Percentiles rank a stretch among this genome's conserved stretches.
Evolutionary conservation across 1,140 invertebrate species (phyloP).

Genomic region (Scaptomyza graminum): DNA sequence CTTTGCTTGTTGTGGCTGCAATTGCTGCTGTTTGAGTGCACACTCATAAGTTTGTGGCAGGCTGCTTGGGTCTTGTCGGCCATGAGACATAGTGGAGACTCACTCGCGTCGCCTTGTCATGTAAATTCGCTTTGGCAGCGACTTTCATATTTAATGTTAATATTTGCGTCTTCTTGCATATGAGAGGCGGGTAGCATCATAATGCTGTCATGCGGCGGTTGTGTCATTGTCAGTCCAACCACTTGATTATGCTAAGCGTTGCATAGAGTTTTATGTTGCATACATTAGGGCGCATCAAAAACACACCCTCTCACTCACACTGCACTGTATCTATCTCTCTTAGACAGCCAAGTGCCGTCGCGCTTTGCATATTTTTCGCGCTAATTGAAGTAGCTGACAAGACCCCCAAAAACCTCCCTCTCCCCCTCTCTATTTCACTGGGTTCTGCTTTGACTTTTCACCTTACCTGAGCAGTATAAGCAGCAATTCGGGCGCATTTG

Average conservation of each 20-base stretch:
- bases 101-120: constrained; percentile 64
- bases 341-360: constrained; percentile 55
- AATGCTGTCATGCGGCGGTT: constrained; percentile 1
- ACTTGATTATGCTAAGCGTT: constrained; percentile 78
- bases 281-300: constrained; percentile 50
- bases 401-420: neutral
- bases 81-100: constrained; percentile 71
- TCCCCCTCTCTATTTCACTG: too few relatives aligned
- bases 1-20: constrained; percentile 22
- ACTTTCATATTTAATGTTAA: constrained; percentile 82
- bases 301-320: too few relatives aligned
- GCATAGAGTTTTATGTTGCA: constrained; percentile 68
- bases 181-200: neutral
- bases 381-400: constrained; percentile 67
- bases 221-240: constrained; percentile 47
- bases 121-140: constrained; percentile 77
- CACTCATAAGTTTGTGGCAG: constrained; percentile 61
- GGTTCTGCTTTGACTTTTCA: too few relatives aligned
- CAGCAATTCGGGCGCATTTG: constrained; percentile 89
- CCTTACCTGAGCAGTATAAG: constrained; percentile 87
- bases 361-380: constrained; percentile 67
- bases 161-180: constrained; percentile 58
- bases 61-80: constrained; percentile 31
- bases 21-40: constrained; percentile 44
- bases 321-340: neutral